phyloP scores from a whole-genome alignment of 2,797 vertebrate genomes.

The Takifugu ocellatus region DNA sequence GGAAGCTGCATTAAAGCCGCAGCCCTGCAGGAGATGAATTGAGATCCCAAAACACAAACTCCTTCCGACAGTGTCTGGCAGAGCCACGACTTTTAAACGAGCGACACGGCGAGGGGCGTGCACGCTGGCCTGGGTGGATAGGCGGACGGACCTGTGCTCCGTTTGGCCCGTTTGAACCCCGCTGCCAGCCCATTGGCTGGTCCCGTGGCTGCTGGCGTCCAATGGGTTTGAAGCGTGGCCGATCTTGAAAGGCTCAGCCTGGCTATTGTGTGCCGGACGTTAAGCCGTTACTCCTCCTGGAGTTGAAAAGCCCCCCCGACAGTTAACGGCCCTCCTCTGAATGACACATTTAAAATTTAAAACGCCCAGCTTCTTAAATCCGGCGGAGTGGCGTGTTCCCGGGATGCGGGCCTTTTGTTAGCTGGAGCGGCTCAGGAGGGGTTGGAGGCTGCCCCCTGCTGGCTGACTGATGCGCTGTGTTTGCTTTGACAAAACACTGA shows the following conservation, averaged over 20 bases:
- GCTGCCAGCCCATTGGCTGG: constrained; percentile 45
- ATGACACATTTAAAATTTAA: constrained; percentile 66
- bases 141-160: constrained; percentile 36
- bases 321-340: constrained; percentile 47
- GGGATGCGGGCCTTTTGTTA: constrained; percentile 34
- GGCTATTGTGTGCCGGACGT: constrained; percentile 38
- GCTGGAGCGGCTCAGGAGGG: constrained; percentile 12
- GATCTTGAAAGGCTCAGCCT: constrained; percentile 42
- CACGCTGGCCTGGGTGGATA: constrained; percentile 8
- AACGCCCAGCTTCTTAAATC: constrained; percentile 23
- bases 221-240: constrained; percentile 42
- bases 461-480: too few relatives aligned
- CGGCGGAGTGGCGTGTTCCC: constrained; percentile 17
- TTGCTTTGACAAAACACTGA: too few relatives aligned
- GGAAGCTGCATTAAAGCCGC: constrained; percentile 55
- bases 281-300: constrained; percentile 51
- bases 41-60: constrained; percentile 55
- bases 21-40: constrained; percentile 54
- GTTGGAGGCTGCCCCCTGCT: constrained; percentile 1
- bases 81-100: constrained; percentile 50
- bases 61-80: constrained; percentile 51
- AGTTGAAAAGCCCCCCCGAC: constrained; percentile 36
- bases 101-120: neutral
- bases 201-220: constrained; percentile 26
- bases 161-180: constrained; percentile 49